phyloP scores from a whole-genome alignment of 2,888 invertebrate genomes.

The Drosophila imparisetae region DNA sequence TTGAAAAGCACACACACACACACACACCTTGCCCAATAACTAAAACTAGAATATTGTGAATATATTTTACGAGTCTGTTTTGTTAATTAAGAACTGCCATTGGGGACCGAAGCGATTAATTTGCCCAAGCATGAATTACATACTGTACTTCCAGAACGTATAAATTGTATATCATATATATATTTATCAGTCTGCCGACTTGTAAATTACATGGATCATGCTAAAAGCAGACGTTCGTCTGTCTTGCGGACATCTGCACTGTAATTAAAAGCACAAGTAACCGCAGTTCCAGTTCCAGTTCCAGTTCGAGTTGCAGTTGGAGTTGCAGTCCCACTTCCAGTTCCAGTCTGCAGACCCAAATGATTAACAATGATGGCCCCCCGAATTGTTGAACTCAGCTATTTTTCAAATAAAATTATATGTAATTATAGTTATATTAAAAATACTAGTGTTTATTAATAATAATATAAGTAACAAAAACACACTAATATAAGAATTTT shows the following conservation, averaged over 20 bases:
- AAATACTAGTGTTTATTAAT: background rate
- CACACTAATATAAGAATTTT: background rate
- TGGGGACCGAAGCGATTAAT: constrained; percentile 35
- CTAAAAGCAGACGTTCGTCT: constrained; percentile 29
- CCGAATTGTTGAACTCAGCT: constrained; percentile 4
- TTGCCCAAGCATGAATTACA: constrained; percentile 10
- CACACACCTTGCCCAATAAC: constrained; percentile 15
- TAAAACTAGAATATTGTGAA: constrained; percentile 12
- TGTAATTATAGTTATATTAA: background rate
- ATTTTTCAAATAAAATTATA: too few species aligned
- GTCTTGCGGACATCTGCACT: constrained; percentile 19
- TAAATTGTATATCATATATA: constrained; percentile 16
- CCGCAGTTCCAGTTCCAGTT: background rate
- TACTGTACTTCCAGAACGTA: constrained; percentile 2
- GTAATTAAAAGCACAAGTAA: constrained; percentile 41
- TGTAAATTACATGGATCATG: constrained; percentile 55
- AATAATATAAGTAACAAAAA: background rate
- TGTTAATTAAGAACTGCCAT: constrained; percentile 34
- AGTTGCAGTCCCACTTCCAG: background rate
- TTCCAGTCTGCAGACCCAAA: constrained; percentile 13
- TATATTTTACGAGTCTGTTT: constrained; percentile 20
- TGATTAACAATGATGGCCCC: constrained; percentile 45
- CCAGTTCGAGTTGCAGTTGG: background rate
- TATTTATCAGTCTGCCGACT: constrained; percentile 37
- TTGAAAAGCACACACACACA: constrained; percentile 12